Conservation (phyloP, 1,140 invertebrate genomes). For the Druon quercuslanigerum region DNA sequence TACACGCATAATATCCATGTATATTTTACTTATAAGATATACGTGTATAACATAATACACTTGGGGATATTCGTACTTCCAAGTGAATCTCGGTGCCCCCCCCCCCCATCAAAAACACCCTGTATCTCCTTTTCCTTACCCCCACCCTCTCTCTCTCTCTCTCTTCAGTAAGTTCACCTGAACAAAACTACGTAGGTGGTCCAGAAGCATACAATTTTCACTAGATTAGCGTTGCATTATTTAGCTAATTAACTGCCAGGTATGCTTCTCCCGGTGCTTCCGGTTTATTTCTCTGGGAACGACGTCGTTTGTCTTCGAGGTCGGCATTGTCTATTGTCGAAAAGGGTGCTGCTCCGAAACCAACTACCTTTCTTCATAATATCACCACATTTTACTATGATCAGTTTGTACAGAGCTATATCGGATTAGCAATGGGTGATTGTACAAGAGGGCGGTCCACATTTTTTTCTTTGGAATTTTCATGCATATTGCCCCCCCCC, state of each 20-base stretch:
- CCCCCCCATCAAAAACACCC: background rate
- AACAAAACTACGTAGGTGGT: conserved; percentile 63
- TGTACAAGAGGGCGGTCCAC: too few species aligned
- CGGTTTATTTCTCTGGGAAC: conserved; percentile 55
- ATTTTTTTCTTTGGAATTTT: too few species aligned
- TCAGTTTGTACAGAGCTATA: too few species aligned
- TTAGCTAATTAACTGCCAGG: conserved; percentile 69
- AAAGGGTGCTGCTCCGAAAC: background rate
- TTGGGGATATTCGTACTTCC: background rate
- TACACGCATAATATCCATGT: background rate
- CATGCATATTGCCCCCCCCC: too few species aligned
- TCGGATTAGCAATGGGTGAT: too few species aligned
- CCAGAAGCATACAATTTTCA: conserved; percentile 69
- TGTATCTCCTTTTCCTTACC: conserved; percentile 5
- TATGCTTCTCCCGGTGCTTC: conserved; percentile 55
- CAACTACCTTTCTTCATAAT: background rate
- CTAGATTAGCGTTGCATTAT: conserved; percentile 73
- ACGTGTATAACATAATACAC: background rate
- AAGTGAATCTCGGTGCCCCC: background rate
- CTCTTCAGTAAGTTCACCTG: conserved; percentile 53
- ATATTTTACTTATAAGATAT: background rate
- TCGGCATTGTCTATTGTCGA: background rate
- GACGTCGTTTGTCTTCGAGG: conserved; percentile 57
- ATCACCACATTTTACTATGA: background rate
- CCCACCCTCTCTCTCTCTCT: too few species aligned